Conservation (phyloP, 2,888 invertebrate species). For the Nomada ferruginata region DNA sequence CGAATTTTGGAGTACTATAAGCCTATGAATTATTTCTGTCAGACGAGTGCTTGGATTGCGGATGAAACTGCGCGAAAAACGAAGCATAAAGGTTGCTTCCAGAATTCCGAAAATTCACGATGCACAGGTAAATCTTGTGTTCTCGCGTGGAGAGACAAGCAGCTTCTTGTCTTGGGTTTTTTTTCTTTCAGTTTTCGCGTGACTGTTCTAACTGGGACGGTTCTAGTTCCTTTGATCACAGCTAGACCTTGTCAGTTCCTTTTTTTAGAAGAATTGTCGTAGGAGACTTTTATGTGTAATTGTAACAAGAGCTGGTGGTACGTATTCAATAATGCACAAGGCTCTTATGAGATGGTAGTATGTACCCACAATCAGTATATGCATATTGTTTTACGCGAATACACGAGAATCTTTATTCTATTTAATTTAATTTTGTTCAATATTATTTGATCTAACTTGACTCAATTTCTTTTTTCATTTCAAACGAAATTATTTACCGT, state of each 20-base stretch:
- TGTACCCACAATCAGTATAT: too few species aligned
- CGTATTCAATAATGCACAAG: too few species aligned
- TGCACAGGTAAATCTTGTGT: conserved; percentile 23
- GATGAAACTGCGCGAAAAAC: conserved; percentile 5
- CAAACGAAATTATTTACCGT: too few species aligned
- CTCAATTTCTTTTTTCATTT: too few species aligned
- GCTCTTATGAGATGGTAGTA: too few species aligned
- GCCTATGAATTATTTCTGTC: not conserved
- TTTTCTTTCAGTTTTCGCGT: conserved; percentile 1
- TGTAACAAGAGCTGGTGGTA: too few species aligned
- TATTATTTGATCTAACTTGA: too few species aligned
- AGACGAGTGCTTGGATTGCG: not conserved
- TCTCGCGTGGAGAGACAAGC: conserved; percentile 52
- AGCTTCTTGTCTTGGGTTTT: conserved; percentile 52
- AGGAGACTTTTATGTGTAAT: too few species aligned
- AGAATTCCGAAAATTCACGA: conserved; percentile 3
- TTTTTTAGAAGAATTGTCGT: not conserved
- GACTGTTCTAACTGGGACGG: conserved; percentile 3
- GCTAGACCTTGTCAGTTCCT: not conserved
- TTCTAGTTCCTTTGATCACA: not conserved
- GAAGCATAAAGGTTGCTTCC: not conserved
- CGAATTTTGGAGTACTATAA: too few species aligned
- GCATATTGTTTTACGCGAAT: too few species aligned
- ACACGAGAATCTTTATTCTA: too few species aligned
- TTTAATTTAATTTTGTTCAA: too few species aligned